phyloP scores from a whole-genome alignment of 2,797 vertebrate genomes.

The Diglossa cyanea region DNA sequence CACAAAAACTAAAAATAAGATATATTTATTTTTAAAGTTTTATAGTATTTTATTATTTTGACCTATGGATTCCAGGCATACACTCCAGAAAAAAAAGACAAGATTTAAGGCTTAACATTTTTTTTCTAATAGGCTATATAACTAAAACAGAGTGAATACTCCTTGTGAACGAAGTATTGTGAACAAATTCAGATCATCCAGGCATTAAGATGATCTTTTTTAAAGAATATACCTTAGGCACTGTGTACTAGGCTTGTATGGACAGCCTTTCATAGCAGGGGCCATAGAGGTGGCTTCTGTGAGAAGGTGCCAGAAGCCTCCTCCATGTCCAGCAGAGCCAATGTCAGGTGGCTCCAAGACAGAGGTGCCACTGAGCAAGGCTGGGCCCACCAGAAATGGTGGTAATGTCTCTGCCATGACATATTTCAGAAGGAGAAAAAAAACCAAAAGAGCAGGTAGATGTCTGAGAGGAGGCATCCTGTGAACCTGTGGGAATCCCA shows the following conservation, averaged over 20 bases:
- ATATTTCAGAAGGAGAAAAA: background rate
- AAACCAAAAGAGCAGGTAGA: no score
- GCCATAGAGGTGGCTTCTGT: background rate
- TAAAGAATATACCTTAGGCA: background rate
- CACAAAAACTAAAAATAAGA: background rate
- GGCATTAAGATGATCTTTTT: background rate
- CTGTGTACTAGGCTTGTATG: no score
- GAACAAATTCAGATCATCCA: background rate
- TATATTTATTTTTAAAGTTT: background rate
- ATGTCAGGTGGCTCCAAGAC: background rate
- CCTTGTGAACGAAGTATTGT: background rate
- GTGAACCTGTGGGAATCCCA: background rate
- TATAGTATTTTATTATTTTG: background rate
- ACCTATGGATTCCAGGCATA: background rate
- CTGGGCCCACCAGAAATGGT: background rate
- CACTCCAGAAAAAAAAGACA: background rate
- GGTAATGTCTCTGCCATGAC: rapidly evolving
- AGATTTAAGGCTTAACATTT: background rate
- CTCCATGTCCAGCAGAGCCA: background rate
- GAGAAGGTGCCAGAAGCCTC: background rate
- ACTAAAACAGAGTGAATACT: background rate
- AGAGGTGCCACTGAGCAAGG: background rate
- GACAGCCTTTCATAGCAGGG: background rate
- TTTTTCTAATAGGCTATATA: background rate
- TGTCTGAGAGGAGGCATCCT: background rate